These are phyloP conservation scores for Stegodyphus dumicola DNA, from an alignment of 1,140 invertebrate species.

Conservation along the genomic window DNA sequence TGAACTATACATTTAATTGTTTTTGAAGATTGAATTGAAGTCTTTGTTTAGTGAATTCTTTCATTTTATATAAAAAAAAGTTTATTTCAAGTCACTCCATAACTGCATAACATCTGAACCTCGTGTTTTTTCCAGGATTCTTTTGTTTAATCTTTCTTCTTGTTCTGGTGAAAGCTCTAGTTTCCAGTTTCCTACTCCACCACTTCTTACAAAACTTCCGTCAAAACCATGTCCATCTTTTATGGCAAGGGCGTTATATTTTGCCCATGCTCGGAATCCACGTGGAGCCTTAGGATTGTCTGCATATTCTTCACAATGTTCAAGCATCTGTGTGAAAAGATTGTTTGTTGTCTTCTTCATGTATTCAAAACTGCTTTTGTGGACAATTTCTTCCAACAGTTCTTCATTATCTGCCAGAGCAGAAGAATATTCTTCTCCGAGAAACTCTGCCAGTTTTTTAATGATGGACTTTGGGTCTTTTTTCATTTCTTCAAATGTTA, in stretches of 20 bases:
- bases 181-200: conserved; percentile 70
- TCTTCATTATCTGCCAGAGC: conserved; percentile 22
- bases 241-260: conserved; percentile 7
- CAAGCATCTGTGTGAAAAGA: conserved; percentile 28
- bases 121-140: conserved; percentile 35
- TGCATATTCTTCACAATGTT: conserved; percentile 29
- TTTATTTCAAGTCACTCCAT: conserved; percentile 10
- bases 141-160: conserved; percentile 65
- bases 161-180: conserved; percentile 69
- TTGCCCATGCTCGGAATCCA: conserved; percentile 38
- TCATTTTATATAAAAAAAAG: neutral
- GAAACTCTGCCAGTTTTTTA: conserved; percentile 24
- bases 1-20: neutral
- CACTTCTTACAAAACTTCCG: conserved; percentile 69
- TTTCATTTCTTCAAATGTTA: conserved; percentile 60
- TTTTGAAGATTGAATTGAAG: neutral
- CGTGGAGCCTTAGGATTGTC: conserved; percentile 16
- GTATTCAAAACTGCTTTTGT: conserved; percentile 45
- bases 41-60: neutral
- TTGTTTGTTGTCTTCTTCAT: conserved; percentile 53
- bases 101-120: conserved; percentile 51
- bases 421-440: conserved; percentile 40
- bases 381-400: conserved; percentile 47
- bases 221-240: conserved; percentile 23
- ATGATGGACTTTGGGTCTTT: conserved; percentile 8